Base-by-base conservation (phyloP, 2,113 vertebrate species). In the Verasper variegatus region DNA sequence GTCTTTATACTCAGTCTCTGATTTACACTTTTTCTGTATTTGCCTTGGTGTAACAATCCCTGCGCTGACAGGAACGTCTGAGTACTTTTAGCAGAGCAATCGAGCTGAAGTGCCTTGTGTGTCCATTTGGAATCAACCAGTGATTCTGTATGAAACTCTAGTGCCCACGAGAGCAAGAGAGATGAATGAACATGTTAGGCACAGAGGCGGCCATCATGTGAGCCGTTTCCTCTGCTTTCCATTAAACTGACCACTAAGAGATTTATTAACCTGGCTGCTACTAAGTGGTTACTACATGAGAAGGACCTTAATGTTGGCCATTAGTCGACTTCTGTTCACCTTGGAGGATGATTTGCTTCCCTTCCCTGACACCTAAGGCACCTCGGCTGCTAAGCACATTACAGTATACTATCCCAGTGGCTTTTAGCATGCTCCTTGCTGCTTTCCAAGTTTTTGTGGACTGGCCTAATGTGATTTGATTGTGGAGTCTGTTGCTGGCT, bases 341-440 rank as follows among this genome's bases (percentile, higher is more conserved):
- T 37, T 71, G 57, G 57, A 61, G 35, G 69, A 71, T 71, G 69
- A 52, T 51, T 61, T 51, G 58, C 69, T 51, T 60, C 24, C 24
- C 12, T 60, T 58, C 14, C 17, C 9, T 60, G 17, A 60, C 42
- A 74, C 63, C 63, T 40, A 12, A 57, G 51, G 37, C 61, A 21
- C 49, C 60, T 64, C 49, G n/a, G 60, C 60, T 56, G 37, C 51
- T 47, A 12, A 31, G 13, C 24, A 57, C 51, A 64, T 56, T 55
- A 55, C 35, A 17, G 3, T 45, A 45, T 11, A 18, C 17, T 27
- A 47, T 65, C 54, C 61, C 52, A 47, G 35, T 35, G 62, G 23
- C 54, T 24, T 42, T 27, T 3, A 56, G 60, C 35, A 9, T 13
- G 49, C n/a, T 56, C 66, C 13, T 3, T 10, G 51, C 23, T 40